Evolutionary conservation across 2,888 invertebrate genomes (phyloP).

Genomic region (Lordiphosa fenestrarum): DNA sequence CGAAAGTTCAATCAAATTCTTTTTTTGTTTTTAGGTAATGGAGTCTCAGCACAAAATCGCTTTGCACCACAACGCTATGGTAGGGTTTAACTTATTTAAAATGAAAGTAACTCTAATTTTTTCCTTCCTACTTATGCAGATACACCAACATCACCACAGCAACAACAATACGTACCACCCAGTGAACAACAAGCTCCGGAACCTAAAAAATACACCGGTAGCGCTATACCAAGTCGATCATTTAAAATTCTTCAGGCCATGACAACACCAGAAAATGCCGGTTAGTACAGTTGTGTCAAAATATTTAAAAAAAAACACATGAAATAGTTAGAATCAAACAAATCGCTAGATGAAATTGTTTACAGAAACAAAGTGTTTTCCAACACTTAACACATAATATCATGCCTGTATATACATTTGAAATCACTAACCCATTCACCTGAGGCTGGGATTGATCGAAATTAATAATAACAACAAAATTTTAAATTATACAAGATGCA

Average conservation of each 20-base stretch:
- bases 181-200: constrained; percentile 86
- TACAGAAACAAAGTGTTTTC: constrained; percentile 5
- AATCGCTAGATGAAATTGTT: background rate
- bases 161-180: constrained; percentile 82
- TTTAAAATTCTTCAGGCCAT: constrained; percentile 90
- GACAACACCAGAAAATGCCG: constrained; percentile 86
- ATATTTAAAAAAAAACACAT: background rate
- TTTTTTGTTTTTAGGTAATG: constrained; percentile 69
- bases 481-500: too few species aligned
- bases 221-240: constrained; percentile 89
- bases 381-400: constrained; percentile 13
- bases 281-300: constrained; percentile 80
- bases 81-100: constrained; percentile 19
- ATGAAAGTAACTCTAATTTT: background rate
- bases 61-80: constrained; percentile 75
- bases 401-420: constrained; percentile 55
- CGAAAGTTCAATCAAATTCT: background rate
- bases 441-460: background rate
- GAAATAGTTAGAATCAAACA: background rate
- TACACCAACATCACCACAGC: constrained; percentile 55
- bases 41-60: constrained; percentile 64
- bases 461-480: too few species aligned
- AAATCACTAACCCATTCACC: constrained; percentile 31
- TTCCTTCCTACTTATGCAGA: constrained; percentile 44
- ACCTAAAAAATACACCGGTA: constrained; percentile 88